Evolutionary conservation across 53 echinoderm and acorn worm species (phyloP).

Genomic region (Henricia sp.): DNA sequence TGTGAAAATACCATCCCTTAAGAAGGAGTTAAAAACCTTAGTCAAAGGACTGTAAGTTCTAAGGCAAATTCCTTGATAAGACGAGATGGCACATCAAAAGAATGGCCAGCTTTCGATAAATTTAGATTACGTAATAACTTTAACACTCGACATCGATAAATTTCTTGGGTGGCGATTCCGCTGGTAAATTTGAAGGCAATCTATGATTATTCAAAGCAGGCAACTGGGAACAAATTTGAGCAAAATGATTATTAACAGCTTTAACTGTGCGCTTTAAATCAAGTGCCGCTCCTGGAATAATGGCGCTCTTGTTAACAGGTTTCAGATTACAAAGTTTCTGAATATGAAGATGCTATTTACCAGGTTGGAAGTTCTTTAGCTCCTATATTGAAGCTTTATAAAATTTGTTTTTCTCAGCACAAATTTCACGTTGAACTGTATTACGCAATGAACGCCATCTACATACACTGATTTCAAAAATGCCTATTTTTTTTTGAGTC

Average conservation of each 20-base stretch:
- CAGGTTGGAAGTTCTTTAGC: neutral
- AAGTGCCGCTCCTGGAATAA: neutral
- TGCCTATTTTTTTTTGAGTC: too few relatives aligned
- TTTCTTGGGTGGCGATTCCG: neutral
- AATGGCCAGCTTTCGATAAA: neutral
- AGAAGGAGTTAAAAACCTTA: too few relatives aligned
- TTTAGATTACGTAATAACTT: neutral
- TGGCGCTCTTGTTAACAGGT: too few relatives aligned
- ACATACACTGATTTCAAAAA: too few relatives aligned
- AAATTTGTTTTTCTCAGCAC: neutral
- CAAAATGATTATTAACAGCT: neutral
- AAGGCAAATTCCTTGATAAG: slow-evolving; percentile 11
- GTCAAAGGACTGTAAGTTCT: slow-evolving; percentile 11
- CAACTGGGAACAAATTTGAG: neutral
- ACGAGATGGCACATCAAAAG: slow-evolving; percentile 8
- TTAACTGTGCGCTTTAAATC: neutral
- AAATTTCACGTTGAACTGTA: neutral
- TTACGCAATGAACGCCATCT: neutral
- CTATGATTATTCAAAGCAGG: neutral
- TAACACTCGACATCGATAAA: slow-evolving; percentile 3
- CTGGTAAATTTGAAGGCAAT: neutral
- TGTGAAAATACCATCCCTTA: too few relatives aligned
- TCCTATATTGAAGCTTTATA: neutral
- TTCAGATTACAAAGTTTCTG: neutral
- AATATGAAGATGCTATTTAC: neutral